These are phyloP conservation scores for Drosophila vallismaia DNA, from an alignment of 2,888 invertebrate genomes.

Conservation along the genomic window DNA sequence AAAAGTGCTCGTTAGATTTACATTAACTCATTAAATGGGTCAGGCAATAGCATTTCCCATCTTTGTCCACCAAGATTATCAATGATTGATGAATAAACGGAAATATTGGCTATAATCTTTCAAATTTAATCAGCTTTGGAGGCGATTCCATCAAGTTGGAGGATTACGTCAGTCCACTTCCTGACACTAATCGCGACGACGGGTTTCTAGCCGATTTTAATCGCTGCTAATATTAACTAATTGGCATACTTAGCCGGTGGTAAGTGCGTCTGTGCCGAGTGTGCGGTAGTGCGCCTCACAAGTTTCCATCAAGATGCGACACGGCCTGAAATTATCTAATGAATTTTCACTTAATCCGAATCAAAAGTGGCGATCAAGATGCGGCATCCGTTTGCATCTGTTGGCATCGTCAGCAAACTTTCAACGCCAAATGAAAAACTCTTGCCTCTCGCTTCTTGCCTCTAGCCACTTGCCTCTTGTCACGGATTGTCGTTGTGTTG, in stretches of 20 bases:
- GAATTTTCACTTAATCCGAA: slow-evolving; percentile 79
- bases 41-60: slow-evolving; percentile 10
- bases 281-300: slow-evolving; percentile 70
- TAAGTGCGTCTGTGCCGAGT: slow-evolving; percentile 32
- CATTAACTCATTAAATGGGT: not conserved
- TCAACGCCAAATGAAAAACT: slow-evolving; percentile 15
- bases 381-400: slow-evolving; percentile 65
- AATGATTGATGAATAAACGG: slow-evolving; percentile 16
- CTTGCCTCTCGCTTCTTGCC: not conserved
- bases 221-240: slow-evolving; percentile 70
- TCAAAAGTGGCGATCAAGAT: slow-evolving; percentile 71
- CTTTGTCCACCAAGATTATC: slow-evolving; percentile 1
- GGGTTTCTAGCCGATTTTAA: slow-evolving; percentile 33
- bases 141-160: slow-evolving; percentile 8
- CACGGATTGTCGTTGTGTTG: slow-evolving; percentile 20
- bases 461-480: not conserved
- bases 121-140: slow-evolving; percentile 56
- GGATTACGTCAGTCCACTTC: slow-evolving; percentile 46
- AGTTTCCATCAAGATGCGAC: slow-evolving; percentile 41
- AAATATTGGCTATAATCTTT: slow-evolving; percentile 45
- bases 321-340: slow-evolving; percentile 70
- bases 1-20: not conserved
- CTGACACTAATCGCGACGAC: slow-evolving; percentile 54
- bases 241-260: slow-evolving; percentile 63
- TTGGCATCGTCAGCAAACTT: slow-evolving; percentile 65